These are phyloP conservation scores for Epinephelus malabaricus DNA, from an alignment of 2,797 vertebrate genomes.

Conservation along the genomic window DNA sequence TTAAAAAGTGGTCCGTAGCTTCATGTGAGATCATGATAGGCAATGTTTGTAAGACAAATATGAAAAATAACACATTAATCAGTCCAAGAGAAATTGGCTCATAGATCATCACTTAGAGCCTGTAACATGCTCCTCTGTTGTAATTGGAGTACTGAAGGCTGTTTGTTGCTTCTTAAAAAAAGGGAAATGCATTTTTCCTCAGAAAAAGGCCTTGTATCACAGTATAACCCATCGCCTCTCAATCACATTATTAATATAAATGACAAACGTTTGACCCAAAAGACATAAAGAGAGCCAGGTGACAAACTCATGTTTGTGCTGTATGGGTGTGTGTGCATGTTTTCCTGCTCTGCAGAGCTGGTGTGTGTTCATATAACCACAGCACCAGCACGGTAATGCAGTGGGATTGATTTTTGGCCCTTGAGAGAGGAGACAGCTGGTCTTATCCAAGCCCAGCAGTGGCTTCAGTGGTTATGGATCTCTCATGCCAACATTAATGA, in stretches of 20 bases:
- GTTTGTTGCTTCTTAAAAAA: conserved; percentile 37
- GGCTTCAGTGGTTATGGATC: conserved; percentile 69
- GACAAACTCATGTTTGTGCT: conserved; percentile 20
- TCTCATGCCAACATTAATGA: conserved; percentile 58
- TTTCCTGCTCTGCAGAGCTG: conserved; percentile 32
- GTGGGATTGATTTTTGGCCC: conserved; percentile 71
- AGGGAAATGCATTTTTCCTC: conserved; percentile 53
- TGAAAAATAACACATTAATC: conserved; percentile 59
- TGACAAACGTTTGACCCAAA: conserved; percentile 41
- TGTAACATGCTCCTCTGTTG: conserved; percentile 35
- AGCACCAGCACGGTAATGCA: conserved; percentile 54
- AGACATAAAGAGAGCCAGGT: conserved; percentile 49
- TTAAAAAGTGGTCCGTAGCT: conserved; percentile 59
- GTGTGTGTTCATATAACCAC: conserved; percentile 39
- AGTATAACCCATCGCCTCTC: conserved; percentile 69
- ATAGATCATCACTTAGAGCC: conserved; percentile 42
- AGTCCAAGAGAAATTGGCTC: conserved; percentile 52
- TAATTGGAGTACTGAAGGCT: conserved; percentile 47
- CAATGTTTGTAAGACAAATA: conserved; percentile 51
- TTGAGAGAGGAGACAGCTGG: conserved; percentile 67
- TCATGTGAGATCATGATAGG: conserved; percentile 48
- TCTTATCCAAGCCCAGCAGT: conserved; percentile 67
- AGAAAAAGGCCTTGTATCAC: conserved; percentile 67
- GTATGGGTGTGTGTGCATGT: conserved; percentile 20
- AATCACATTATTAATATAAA: conserved; percentile 70